Conservation (phyloP, 2,797 vertebrate genomes). For the Catamblyrhynchus diadema region DNA sequence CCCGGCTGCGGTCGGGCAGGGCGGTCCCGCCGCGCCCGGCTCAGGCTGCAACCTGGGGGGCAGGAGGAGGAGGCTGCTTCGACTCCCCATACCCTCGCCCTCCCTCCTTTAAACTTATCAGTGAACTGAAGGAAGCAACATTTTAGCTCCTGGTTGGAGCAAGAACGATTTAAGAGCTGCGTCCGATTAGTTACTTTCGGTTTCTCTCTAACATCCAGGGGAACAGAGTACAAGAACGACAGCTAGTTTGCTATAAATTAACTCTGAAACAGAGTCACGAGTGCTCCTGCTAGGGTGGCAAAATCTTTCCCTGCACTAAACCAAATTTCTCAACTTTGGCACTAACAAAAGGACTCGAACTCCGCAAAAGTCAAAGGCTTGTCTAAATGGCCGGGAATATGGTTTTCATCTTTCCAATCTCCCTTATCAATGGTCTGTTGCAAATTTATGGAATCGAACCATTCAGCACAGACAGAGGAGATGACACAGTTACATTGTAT, state of each 20-base stretch:
- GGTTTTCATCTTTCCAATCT: neutral
- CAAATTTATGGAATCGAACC: neutral
- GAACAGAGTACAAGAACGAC: neutral
- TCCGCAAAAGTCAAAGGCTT: neutral
- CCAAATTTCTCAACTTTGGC: neutral
- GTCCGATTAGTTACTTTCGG: slow-evolving; percentile 19
- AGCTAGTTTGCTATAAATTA: neutral
- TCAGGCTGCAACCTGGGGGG: neutral
- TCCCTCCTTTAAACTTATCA: neutral
- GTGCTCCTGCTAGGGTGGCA: neutral
- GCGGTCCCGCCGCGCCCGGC: neutral
- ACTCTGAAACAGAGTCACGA: neutral
- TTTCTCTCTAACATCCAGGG: slow-evolving; percentile 7
- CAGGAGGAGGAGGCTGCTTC: neutral
- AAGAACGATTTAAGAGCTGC: neutral
- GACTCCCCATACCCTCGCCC: neutral
- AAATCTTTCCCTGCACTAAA: neutral
- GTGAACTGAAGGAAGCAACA: neutral
- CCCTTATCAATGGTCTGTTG: neutral
- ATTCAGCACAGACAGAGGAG: neutral
- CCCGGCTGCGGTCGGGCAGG: neutral
- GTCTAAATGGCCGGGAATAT: neutral
- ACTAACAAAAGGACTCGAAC: neutral
- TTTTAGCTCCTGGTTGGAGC: neutral
- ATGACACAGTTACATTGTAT: neutral